A percentile compares a stretch with the other conserved stretches of the same genome.
Evolutionary conservation across 53 echinoderm and acorn worm genomes (phyloP).

Genomic region (Astropecten irregularis): DNA sequence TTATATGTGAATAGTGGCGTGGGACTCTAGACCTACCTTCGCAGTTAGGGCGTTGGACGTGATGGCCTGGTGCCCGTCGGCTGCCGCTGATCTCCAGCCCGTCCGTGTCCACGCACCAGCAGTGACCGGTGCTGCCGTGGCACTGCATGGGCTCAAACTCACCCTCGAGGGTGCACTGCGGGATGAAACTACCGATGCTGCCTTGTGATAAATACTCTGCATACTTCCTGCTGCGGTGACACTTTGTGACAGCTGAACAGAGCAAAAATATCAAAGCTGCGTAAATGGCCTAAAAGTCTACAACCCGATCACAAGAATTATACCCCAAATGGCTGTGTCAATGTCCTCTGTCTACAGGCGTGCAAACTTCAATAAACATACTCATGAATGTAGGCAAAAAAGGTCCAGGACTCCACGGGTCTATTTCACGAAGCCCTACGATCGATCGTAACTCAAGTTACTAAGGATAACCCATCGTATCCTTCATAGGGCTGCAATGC

Average conservation of each 20-base stretch:
- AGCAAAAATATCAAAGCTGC: background rate
- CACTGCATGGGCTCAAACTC: constrained; percentile 79
- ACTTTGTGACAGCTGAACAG: constrained; percentile 4
- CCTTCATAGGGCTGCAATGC: too few species aligned
- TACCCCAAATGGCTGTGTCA: background rate
- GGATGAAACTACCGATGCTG: constrained; percentile 45
- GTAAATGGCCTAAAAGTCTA: background rate
- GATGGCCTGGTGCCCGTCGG: constrained; percentile 61
- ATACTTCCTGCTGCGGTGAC: constrained; percentile 22
- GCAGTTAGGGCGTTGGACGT: constrained; percentile 72
- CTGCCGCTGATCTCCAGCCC: constrained; percentile 69
- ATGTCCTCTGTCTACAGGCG: too few species aligned
- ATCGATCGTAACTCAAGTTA: too few species aligned
- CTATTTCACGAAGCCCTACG: too few species aligned
- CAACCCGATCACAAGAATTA: background rate
- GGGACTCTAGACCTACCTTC: too few species aligned
- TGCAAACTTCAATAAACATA: too few species aligned
- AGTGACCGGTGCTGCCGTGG: constrained; percentile 62
- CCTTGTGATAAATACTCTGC: background rate
- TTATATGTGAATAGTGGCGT: too few species aligned
- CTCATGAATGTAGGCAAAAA: too few species aligned
- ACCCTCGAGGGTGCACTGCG: constrained; percentile 74
- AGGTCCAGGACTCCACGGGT: too few species aligned
- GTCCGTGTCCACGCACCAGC: constrained; percentile 82
- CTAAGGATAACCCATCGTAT: too few species aligned